Evolutionary conservation across 2,888 invertebrate genomes (phyloP).

Genomic region (Xestia rhomboidea): DNA sequence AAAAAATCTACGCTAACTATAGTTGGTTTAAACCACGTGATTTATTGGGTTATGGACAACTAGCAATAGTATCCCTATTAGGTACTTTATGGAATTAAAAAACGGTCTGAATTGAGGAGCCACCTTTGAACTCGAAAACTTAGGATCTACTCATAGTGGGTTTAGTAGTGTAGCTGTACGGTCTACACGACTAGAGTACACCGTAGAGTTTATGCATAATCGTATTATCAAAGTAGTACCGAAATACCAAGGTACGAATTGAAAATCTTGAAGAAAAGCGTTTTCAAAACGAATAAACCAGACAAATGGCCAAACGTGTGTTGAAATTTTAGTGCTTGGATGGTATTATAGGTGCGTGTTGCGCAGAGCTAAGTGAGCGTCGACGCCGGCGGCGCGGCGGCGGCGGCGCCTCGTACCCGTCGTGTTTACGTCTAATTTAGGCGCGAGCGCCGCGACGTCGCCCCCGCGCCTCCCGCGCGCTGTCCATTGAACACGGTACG

Average conservation of each 20-base stretch:
- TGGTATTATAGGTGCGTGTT: slow-evolving; percentile 60
- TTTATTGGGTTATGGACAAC: background rate
- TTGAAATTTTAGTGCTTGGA: slow-evolving; percentile 61
- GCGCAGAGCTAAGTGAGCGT: slow-evolving; percentile 70
- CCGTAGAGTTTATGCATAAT: background rate
- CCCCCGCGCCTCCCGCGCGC: slow-evolving; percentile 81
- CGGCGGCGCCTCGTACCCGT: slow-evolving; percentile 86
- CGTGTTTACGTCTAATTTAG: slow-evolving; percentile 91
- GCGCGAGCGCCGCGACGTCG: slow-evolving; percentile 88
- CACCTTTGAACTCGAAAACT: background rate
- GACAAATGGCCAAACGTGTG: slow-evolving; percentile 16
- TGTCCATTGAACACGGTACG: slow-evolving; percentile 88
- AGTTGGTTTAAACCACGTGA: background rate
- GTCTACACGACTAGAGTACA: too few relatives aligned
- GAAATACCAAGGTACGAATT: background rate
- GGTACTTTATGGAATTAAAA: background rate
- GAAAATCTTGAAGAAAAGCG: slow-evolving; percentile 24
- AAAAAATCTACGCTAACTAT: background rate
- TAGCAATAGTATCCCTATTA: background rate
- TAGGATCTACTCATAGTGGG: background rate
- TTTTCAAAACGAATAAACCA: slow-evolving; percentile 18
- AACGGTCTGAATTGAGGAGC: background rate
- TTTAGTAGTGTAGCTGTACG: background rate
- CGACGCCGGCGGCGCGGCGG: slow-evolving; percentile 65
- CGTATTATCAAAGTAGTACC: background rate